Conservation (phyloP, 2,797 vertebrate genomes). For the Morelia viridis region DNA sequence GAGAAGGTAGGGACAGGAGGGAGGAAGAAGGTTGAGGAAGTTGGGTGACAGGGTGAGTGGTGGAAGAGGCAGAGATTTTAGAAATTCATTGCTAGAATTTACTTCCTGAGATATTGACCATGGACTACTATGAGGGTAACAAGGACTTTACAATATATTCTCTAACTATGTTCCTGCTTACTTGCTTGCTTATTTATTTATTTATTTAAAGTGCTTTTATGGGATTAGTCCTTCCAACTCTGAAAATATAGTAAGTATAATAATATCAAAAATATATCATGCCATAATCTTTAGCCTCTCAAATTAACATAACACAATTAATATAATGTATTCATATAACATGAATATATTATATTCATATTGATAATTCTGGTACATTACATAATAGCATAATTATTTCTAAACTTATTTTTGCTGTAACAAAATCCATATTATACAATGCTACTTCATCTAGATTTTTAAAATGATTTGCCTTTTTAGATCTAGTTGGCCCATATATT, state of each 20-base stretch:
- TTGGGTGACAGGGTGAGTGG: too few relatives aligned
- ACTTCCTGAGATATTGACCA: not conserved
- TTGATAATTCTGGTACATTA: too few relatives aligned
- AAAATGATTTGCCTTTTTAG: not conserved
- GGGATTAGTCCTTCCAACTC: not conserved
- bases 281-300: not conserved
- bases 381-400: not conserved
- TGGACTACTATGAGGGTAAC: not conserved
- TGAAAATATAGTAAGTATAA: not conserved
- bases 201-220: not conserved
- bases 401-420: not conserved
- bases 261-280: not conserved
- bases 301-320: not conserved
- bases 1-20: too few relatives aligned
- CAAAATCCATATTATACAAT: not conserved
- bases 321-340: not conserved
- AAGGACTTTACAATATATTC: not conserved
- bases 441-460: not conserved
- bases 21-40: too few relatives aligned
- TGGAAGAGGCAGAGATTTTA: too few relatives aligned
- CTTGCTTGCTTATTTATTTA: not conserved
- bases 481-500: not conserved
- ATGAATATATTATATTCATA: too few relatives aligned
- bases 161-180: not conserved
- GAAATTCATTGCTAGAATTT: too few relatives aligned